These are phyloP conservation scores for Xanthia icteritia DNA, from an alignment of 2,888 invertebrate genomes.

Conservation along the genomic window DNA sequence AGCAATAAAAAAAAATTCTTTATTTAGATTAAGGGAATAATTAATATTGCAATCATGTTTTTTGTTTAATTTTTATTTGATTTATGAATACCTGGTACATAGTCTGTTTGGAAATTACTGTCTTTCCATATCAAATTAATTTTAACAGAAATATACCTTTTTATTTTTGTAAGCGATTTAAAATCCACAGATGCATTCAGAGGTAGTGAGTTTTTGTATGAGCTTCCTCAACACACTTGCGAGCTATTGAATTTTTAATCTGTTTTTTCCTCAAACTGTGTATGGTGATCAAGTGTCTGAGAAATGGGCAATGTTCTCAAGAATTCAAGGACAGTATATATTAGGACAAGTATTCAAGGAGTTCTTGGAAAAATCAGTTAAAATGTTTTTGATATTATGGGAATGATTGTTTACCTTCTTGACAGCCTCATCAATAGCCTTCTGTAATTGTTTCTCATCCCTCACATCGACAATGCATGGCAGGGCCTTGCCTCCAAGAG, in stretches of 20 bases:
- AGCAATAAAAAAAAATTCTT: background rate
- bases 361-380: background rate
- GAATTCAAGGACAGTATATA: no score
- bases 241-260: background rate
- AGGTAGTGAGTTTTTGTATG: background rate
- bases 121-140: no score
- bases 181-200: background rate
- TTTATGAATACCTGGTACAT: background rate
- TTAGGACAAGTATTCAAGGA: no score
- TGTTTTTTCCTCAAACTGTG: no score
- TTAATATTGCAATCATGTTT: background rate
- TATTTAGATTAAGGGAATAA: background rate
- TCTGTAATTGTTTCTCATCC: constrained; percentile 93
- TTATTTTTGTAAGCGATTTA: background rate
- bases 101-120: background rate
- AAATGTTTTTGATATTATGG: background rate
- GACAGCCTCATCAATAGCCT: constrained; percentile 94
- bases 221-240: background rate
- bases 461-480: constrained; percentile 97
- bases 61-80: background rate
- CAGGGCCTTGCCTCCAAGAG: constrained; percentile 95
- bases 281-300: background rate
- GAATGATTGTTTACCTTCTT: constrained; percentile 86
- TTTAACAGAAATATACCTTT: background rate
- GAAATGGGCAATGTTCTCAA: background rate